Base-by-base conservation (phyloP, 2,888 invertebrate genomes). In the Caenorhabditis virilis region DNA sequence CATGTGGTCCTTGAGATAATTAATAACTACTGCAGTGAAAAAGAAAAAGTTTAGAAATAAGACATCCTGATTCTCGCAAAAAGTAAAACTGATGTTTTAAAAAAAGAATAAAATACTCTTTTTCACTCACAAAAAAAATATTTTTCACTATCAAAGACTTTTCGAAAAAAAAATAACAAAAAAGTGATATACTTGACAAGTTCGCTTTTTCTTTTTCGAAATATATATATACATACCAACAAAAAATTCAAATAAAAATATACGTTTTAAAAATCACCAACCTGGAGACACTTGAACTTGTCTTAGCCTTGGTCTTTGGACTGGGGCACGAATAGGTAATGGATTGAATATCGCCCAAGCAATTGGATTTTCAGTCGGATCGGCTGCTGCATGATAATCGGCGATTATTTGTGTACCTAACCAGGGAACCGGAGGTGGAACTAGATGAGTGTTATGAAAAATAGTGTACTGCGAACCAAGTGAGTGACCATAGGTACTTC, bases 331-430 rank as follows among this genome's bases (percentile, higher is more conserved):
- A 16, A 71, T 67, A 2, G 73, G 73, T 2, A 72, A 25, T 3
- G 75, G 75, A 33, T 72, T 72, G 61, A 75, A 75, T 11, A 75
- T 56, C 9, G 75, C 72, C 75, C 75, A 75, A 15, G 72, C 72
- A 15, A 75, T 60, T 1, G 75, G 72, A 27, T 73, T 75, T 23
- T 68, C 67, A 25, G 51, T 45, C 4, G 45, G 20, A 9, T 43
- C 55, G 26, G 39, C 51, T 13, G 49, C 50, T 13, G 63, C 56
- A 27, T 66, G 62, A 26, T 45, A 60, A 22, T 63, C 54, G 35
- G 60, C 64, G 25, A 68, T 65, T 11, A 68, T 58, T 42, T 57
- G 56, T 3, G 71, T 64, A 1, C 71, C 71, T 16, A 60, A 33
- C 71, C 63, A 71, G 9, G 53, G 48, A 25, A 53, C 51, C 26